phyloP scores from a whole-genome alignment of 92 coral and sea anemone genomes.

The Phenganax subtilis region DNA sequence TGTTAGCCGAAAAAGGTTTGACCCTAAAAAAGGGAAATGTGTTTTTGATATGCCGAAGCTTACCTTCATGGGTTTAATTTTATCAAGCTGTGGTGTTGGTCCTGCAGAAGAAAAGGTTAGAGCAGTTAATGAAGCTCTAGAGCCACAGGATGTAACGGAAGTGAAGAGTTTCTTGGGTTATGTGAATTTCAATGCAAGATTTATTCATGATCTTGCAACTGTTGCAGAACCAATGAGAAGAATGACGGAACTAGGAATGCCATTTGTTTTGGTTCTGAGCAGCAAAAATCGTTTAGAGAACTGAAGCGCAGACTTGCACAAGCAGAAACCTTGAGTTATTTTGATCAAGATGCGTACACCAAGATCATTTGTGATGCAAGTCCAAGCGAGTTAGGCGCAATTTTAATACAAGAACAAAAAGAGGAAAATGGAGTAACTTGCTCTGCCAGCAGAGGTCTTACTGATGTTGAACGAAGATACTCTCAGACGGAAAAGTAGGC shows the following conservation, averaged over 20 bases:
- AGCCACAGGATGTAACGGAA: conserved; percentile 44
- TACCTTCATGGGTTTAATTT: conserved; percentile 40
- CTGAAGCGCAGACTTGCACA: conserved; percentile 35
- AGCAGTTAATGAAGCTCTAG: conserved; percentile 44
- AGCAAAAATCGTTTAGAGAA: conserved; percentile 41
- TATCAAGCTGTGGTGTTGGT: conserved; percentile 46
- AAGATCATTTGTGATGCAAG: conserved; percentile 52
- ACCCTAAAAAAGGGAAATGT: conserved; percentile 52
- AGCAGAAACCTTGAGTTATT: conserved; percentile 38
- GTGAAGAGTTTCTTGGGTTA: conserved; percentile 49
- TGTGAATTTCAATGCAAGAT: conserved; percentile 45
- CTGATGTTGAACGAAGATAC: conserved; percentile 46
- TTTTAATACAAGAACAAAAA: conserved; percentile 35
- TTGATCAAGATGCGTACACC: conserved; percentile 38
- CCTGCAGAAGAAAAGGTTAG: conserved; percentile 55
- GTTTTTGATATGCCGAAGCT: conserved; percentile 48
- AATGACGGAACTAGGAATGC: conserved; percentile 28
- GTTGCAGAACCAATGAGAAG: conserved; percentile 48
- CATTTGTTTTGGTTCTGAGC: conserved; percentile 34
- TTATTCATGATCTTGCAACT: conserved; percentile 42
- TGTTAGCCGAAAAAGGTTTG: conserved; percentile 37
- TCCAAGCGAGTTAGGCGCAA: conserved; percentile 54
- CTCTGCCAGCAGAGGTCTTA: conserved; percentile 44
- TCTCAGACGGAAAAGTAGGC: conserved; percentile 52
- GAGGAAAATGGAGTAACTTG: conserved; percentile 39